Evolutionary conservation across 2,888 invertebrate species (phyloP).

Genomic region (Nomada ruficornis): DNA sequence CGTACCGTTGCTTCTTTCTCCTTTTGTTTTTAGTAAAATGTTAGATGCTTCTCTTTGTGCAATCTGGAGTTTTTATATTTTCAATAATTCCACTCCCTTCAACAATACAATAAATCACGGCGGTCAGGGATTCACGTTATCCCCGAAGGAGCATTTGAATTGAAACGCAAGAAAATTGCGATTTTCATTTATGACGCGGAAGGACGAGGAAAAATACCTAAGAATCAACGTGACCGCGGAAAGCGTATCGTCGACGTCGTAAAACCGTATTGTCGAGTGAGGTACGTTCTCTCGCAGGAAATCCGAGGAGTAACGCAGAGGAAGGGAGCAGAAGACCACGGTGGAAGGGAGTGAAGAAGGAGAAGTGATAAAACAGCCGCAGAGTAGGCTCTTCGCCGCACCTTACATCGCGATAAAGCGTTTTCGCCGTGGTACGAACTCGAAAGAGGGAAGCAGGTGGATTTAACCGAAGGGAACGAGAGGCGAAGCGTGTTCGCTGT

Average conservation of each 20-base stretch:
- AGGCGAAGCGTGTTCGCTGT: background rate
- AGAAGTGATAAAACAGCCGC: slow-evolving; percentile 59
- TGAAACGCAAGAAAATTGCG: slow-evolving; percentile 16
- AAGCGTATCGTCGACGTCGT: slow-evolving; percentile 57
- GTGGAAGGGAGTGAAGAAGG: background rate
- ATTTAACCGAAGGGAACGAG: slow-evolving; percentile 17
- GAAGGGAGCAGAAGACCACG: background rate
- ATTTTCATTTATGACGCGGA: slow-evolving; percentile 33
- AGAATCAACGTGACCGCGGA: slow-evolving; percentile 26
- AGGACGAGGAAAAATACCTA: background rate
- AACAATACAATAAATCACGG: background rate
- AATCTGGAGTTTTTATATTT: too few relatives aligned
- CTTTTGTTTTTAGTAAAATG: background rate
- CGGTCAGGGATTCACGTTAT: background rate
- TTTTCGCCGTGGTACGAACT: slow-evolving; percentile 43
- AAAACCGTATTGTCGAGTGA: slow-evolving; percentile 53
- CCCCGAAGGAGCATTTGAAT: slow-evolving; percentile 5
- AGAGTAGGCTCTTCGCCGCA: slow-evolving; percentile 55
- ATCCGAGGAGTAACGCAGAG: background rate
- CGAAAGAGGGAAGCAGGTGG: slow-evolving; percentile 16
- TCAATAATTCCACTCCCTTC: background rate
- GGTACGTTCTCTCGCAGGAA: slow-evolving; percentile 41
- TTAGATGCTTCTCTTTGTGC: too few relatives aligned
- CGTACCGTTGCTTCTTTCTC: background rate
- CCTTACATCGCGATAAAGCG: slow-evolving; percentile 69